A percentile compares a stretch with the other conserved stretches of the same genome.
phyloP scores from a whole-genome alignment of 2,888 invertebrate species.

The Fragum sueziense region DNA sequence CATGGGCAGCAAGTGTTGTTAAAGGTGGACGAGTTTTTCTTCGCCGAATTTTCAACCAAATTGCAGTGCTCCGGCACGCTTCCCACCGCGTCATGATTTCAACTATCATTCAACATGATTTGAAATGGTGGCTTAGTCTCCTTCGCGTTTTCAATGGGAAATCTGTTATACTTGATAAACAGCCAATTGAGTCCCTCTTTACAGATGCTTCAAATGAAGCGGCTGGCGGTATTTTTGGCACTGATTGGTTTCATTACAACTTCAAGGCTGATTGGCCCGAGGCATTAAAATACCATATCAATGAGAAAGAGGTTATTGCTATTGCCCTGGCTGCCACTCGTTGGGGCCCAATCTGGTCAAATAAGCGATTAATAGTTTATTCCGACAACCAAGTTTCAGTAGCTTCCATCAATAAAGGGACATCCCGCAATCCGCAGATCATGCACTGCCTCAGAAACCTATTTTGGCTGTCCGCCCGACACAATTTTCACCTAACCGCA shows the following conservation, averaged over 20 bases:
- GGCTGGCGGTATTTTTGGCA: neutral
- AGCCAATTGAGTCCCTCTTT: neutral
- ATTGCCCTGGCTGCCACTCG: neutral
- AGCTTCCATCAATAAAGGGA: neutral
- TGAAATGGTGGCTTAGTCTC: neutral
- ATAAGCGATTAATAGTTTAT: neutral
- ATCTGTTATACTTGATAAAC: neutral
- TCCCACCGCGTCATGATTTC: neutral
- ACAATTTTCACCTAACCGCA: neutral
- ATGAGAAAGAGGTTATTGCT: neutral
- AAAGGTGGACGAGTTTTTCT: constrained; percentile 13
- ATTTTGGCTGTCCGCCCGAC: neutral
- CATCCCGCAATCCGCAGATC: neutral
- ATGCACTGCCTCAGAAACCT: neutral
- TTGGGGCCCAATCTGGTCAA: neutral
- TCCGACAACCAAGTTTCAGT: neutral
- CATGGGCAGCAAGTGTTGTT: constrained; percentile 3
- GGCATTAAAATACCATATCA: neutral
- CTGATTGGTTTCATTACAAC: neutral
- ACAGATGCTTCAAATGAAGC: neutral
- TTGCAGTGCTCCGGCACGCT: neutral
- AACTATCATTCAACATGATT: neutral
- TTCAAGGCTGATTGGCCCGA: neutral
- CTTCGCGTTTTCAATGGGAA: neutral
- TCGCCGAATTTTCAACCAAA: neutral